Conservation (phyloP, 2,797 vertebrate genomes). For the Sebastes itinus region DNA sequence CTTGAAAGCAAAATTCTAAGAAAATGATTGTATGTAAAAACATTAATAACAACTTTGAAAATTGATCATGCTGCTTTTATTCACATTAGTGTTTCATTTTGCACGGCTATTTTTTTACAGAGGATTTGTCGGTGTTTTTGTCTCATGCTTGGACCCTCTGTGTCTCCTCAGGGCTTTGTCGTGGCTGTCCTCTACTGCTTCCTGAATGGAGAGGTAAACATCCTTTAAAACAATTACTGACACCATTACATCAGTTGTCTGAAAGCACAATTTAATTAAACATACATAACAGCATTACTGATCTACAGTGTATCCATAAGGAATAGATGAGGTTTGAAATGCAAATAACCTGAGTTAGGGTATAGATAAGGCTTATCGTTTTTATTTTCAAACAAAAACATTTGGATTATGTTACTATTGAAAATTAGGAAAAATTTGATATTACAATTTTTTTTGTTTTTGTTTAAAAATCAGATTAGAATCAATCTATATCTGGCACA, state of each 20-base stretch:
- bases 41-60: background rate
- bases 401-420: background rate
- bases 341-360: background rate
- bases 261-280: background rate
- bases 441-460: background rate
- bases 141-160: conserved; percentile 67
- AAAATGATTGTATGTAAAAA: background rate
- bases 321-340: background rate
- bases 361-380: background rate
- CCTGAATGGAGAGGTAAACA: conserved; percentile 93
- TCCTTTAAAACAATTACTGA: conserved; percentile 66
- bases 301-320: background rate
- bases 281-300: background rate
- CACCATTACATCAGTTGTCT: background rate
- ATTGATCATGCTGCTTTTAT: background rate
- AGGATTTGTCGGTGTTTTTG: background rate
- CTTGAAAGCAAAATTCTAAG: background rate
- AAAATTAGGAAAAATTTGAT: background rate
- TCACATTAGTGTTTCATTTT: background rate
- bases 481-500: background rate
- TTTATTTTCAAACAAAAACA: background rate
- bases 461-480: background rate
- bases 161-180: conserved; percentile 89
- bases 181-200: conserved; percentile 98
- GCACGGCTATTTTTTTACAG: background rate